Base-by-base conservation (phyloP, 1,140 invertebrate genomes). In the Lineus longissimus region DNA sequence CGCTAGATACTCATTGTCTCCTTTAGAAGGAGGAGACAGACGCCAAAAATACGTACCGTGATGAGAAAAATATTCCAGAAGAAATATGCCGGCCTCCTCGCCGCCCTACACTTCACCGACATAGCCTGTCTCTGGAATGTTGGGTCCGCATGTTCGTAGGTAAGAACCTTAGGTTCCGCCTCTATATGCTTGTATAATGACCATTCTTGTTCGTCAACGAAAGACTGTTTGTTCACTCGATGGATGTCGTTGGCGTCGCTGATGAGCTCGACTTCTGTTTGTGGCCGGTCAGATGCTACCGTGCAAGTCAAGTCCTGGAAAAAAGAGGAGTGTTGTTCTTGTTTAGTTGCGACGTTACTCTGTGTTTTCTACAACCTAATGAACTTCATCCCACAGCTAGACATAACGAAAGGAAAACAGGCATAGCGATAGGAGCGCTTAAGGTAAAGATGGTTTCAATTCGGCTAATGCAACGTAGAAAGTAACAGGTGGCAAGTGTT, bases 41-140 rank as follows among this genome's bases (percentile, higher is more conserved):
- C n/a, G n/a, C n/a, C n/a, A n/a, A 36, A 36, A 15, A 36, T 36
- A 7, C 75, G 72, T 72, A 80, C 80, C 64, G 79, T 80, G 27
- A 82, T 75, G 70, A 81, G 73, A 65, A 81, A 81, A 65, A 82
- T 82, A 72, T 82, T 82, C 79, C 79, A 81, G 17, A 82, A 74
- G 68, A 82, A 82, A 69, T 80, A 82, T 7, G 75, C 77, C 1
- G 76, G 79, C n/a, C 76, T 62, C 51, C 79, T 59, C 0, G 76
- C 79, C 36, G 78, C 79, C 59, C 76, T 73, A 67, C 78, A 81
- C 62, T 76, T 78, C 23, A 81, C 79, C 59, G 74, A 77, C 41
- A 80, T 69, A 51, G 77, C 74, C 62, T 77, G 76, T 19, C 75
- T 69, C 33, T 73, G 70, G 25, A 77, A 73, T 58, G 69, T 71